Base-by-base conservation (phyloP, 2,797 vertebrate genomes). In the Poecilia picta region DNA sequence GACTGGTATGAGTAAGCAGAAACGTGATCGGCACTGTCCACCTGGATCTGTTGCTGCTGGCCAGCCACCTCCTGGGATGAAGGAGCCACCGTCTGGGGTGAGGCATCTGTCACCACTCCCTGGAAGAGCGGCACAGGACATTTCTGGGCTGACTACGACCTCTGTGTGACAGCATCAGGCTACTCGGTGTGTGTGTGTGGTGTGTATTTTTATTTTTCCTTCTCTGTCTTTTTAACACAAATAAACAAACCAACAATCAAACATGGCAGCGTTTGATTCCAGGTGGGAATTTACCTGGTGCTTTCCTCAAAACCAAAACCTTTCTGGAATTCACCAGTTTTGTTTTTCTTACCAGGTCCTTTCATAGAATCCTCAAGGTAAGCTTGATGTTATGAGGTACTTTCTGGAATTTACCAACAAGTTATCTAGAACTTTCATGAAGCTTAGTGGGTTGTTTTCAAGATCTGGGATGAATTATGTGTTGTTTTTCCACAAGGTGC, bases 1-100 rank as follows among this genome's bases (percentile, higher is more conserved):
- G 97, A 97, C 95, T 98, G 97, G 96, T 98, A 99, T 82, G 98
- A 97, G 95, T 98, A 98, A 93, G 97, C 95, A 93, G 98, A 91
- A 16, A 97, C 96, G 16, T 98, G 98, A 92, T 99, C 97, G 70
- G 90, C 97, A 51, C 97, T 95, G 95, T 99, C 98, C 96, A 98
- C 97, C 92, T 97, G 94, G 94, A 98, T 97, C 94, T 98, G 98
- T 95, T 98, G 98, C 94, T 98, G 98, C 95, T 98, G 97, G 85
- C 96, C 97, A 87, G 95, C 96, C 95, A 97, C 94, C 90, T 99
- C 98, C 96, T 99, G 98, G 92, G 97, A 97, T 80, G 98, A 97
- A 94, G 97, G 96, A 90, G 97, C 96, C 95, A 97, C 97, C 81
- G 97, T 96, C 96, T 98, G 97, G 89, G 97, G 96, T 94, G 98